Evolutionary conservation across 2,113 vertebrate species (phyloP).

Genomic region (Carollia perspicillata): DNA sequence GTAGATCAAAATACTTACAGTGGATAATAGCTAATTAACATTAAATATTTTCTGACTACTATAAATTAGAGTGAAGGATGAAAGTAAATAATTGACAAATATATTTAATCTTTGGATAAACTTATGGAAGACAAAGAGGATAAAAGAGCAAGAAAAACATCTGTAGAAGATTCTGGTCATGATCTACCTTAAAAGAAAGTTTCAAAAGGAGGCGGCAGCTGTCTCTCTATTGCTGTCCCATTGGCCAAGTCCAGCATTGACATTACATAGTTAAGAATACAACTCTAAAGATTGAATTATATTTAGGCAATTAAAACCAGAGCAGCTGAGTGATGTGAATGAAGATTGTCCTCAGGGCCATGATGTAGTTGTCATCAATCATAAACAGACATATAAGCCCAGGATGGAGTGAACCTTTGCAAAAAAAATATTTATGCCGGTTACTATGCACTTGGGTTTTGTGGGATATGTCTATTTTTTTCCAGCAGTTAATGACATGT

Average conservation of each 20-base stretch:
- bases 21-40: not conserved
- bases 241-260: conserved; percentile 60
- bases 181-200: conserved; percentile 30
- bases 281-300: conserved; percentile 53
- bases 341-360: conserved; percentile 39
- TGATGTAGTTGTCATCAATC: conserved; percentile 31
- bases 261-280: conserved; percentile 66
- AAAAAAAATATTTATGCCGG: conserved; percentile 64
- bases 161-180: conserved; percentile 29
- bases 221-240: conserved; percentile 32
- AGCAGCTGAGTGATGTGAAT: conserved; percentile 40
- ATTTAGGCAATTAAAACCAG: conserved; percentile 69
- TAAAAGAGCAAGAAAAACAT: not conserved
- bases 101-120: not conserved
- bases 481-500: not conserved
- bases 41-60: not conserved
- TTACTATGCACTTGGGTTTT: conserved; percentile 61
- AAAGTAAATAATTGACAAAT: not conserved
- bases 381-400: conserved; percentile 51
- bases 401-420: not conserved
- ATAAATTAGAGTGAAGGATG: not conserved
- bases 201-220: not conserved
- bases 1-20: not conserved
- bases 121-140: not conserved
- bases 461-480: conserved; percentile 45